These are phyloP conservation scores for Peromyscus nudipes DNA, from an alignment of 2,797 vertebrate species.

Conservation along the genomic window DNA sequence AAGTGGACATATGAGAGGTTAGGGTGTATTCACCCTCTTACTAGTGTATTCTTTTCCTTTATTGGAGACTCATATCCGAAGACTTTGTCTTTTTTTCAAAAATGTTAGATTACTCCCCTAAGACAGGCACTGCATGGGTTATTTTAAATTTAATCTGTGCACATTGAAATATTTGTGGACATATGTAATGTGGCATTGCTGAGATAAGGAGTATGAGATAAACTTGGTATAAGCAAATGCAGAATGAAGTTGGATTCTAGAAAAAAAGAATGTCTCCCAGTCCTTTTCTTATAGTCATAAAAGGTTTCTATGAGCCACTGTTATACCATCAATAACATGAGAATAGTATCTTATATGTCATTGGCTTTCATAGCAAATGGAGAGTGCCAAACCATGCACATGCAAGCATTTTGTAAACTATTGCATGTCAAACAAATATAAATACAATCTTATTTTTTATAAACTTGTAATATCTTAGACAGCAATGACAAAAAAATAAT, in stretches of 20 bases:
- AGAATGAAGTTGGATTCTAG: neutral
- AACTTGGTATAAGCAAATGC: neutral
- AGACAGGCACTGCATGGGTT: neutral
- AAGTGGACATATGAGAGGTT: conserved; percentile 41
- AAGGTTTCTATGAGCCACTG: neutral
- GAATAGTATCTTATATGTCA: neutral
- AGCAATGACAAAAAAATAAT: neutral
- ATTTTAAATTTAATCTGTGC: neutral
- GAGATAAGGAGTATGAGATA: neutral
- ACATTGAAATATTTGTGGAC: neutral
- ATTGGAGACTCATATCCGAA: neutral
- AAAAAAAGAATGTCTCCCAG: neutral
- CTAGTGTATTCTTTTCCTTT: neutral
- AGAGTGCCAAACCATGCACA: neutral
- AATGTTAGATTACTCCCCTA: neutral
- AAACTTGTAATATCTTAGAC: conserved; percentile 15
- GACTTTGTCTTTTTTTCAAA: neutral
- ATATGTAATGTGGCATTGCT: neutral
- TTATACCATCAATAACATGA: neutral
- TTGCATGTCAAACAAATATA: conserved; percentile 49
- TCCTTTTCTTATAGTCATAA: neutral
- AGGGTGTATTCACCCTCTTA: conserved; percentile 30
- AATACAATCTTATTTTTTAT: neutral
- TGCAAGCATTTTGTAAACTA: conserved; percentile 29
- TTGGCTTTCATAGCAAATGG: neutral